Evolutionary conservation across 2,888 invertebrate genomes (phyloP), one percentile per base, ranked within the genome.

Genomic region (Campoplex nolae): DNA sequence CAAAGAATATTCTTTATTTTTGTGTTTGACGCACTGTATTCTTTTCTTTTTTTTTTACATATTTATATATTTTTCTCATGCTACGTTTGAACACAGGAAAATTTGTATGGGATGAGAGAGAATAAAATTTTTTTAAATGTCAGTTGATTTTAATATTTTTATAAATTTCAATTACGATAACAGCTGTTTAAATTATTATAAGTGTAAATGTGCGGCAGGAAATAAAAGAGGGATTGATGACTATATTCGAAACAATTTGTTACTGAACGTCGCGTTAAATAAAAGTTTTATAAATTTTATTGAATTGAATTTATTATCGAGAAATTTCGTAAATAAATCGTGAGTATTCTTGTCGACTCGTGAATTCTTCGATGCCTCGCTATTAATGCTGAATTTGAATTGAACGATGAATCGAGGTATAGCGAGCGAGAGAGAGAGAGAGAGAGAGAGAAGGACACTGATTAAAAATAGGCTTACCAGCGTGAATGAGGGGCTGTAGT

Each of bases 401-500:
- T 11, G 62, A 32, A 32, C 32, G 62, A 62, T 32, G 32, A 62
- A 62, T 32, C 1, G 32, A 62, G 28, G 28, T 58, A 28, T 8
- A 38, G 38, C 0, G 35, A 38, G 38, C 0, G 35, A 9, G 51
- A 28, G 48, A 48, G 51, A 71, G 38, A 38, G 38, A 38, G 38
- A 3, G 38, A 38, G 35, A n/a, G 51, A 28, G 48, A 48, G 51
- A 71, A 51, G 9, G 71, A 7, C 9, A 73, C 8, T n/a, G 51
- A 38, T 35, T 38, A 74, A 51, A 74, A 32, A 74, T 51, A 56
- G 54, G 35, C 74, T 74, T 54, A 74, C 74, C 74, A 56, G 18
- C 42, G 48, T 73, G 48, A 35, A 74, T 54, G 51, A 54, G 32
- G 74, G 54, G 74, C 74, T 56, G 51, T 38, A 38, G n/a, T 35